Percentiles rank a stretch among this genome's conserved stretches.
phyloP scores from a whole-genome alignment of 1,140 invertebrate species.

The Lethocerus indicus region DNA sequence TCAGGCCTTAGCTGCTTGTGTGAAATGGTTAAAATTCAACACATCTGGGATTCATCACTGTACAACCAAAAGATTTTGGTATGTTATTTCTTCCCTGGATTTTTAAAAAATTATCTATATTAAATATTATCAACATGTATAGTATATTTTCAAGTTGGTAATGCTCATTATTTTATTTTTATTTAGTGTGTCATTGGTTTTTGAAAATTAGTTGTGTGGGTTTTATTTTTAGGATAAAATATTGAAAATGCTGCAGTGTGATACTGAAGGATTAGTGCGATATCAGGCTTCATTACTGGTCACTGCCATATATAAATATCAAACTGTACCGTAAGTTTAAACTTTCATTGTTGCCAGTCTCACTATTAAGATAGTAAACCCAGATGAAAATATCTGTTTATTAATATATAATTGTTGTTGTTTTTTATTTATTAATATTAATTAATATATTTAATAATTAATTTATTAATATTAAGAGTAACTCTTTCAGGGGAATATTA shows the following conservation, averaged over 20 bases:
- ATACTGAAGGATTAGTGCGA: constrained; percentile 55
- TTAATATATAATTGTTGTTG: too few species aligned
- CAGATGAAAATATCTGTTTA: too few species aligned
- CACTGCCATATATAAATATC: constrained; percentile 41
- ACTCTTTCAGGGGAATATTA: constrained; percentile 18
- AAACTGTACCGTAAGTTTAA: constrained; percentile 37
- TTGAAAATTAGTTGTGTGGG: too few species aligned
- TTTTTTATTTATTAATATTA: too few species aligned
- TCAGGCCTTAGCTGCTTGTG: constrained; percentile 49
- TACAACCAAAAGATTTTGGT: constrained; percentile 5
- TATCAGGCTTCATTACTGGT: constrained; percentile 47
- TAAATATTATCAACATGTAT: too few species aligned
- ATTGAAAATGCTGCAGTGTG: constrained; percentile 38
- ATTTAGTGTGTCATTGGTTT: too few species aligned
- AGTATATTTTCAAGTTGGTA: too few species aligned
- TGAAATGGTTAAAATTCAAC: constrained; percentile 39
- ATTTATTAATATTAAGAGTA: too few species aligned
- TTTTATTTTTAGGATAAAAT: constrained; percentile 38
- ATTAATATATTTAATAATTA: too few species aligned
- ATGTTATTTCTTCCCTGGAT: background rate
- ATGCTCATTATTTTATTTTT: constrained; percentile 8
- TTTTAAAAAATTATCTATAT: background rate
- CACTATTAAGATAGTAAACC: too few species aligned
- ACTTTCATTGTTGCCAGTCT: too few species aligned
- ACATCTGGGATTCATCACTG: constrained; percentile 36